Conservation (phyloP, 2,113 vertebrate genomes). For the Paratilapia polleni region DNA sequence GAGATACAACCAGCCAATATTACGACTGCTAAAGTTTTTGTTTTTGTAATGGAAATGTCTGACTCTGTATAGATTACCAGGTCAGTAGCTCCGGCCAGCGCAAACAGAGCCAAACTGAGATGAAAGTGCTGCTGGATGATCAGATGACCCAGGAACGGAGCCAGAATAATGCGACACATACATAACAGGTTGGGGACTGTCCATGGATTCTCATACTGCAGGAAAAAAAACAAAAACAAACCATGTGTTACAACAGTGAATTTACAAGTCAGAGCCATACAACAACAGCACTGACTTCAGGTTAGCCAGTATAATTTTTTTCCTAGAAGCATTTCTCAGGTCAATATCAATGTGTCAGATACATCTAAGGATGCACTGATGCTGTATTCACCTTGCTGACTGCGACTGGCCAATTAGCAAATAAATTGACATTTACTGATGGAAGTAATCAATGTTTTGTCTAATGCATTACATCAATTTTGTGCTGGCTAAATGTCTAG, state of each 20-base stretch:
- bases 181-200: slow-evolving; percentile 96
- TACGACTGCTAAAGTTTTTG: accelerated
- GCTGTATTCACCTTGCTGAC: accelerated
- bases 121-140: slow-evolving; percentile 92
- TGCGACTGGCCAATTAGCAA: neutral
- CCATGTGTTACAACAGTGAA: neutral
- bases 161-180: slow-evolving; percentile 90
- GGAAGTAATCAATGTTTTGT: neutral
- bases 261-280: neutral
- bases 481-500: neutral
- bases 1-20: neutral
- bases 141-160: slow-evolving; percentile 91
- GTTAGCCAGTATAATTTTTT: neutral
- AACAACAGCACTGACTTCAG: neutral
- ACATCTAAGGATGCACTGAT: neutral
- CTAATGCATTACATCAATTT: neutral
- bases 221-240: slow-evolving; percentile 11
- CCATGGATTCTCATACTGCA: slow-evolving; percentile 98
- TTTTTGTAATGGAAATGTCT: neutral
- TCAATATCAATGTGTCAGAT: neutral
- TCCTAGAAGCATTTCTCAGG: neutral
- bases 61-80: slow-evolving; percentile 79
- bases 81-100: slow-evolving; percentile 93
- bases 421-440: neutral
- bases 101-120: slow-evolving; percentile 90